These are phyloP conservation scores for Phyllotreta cruciferae DNA, from an alignment of 2,888 invertebrate genomes.

Conservation along the genomic window DNA sequence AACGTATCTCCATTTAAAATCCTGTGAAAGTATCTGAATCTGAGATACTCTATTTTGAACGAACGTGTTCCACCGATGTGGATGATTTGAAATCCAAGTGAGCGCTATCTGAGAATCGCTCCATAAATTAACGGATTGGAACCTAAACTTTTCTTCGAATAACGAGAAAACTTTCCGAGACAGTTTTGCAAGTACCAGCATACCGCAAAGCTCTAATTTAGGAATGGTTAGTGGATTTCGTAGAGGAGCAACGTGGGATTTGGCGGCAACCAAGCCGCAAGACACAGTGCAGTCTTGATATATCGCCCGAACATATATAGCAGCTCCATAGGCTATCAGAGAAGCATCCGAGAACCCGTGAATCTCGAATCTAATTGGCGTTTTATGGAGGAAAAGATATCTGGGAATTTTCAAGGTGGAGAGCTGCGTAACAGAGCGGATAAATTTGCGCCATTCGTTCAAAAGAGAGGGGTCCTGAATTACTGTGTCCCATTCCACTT, in stretches of 20 bases:
- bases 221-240: conserved; percentile 27
- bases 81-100: conserved; percentile 27
- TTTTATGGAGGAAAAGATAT: conserved; percentile 21
- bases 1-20: conserved; percentile 31
- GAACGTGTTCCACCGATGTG: conserved; percentile 32
- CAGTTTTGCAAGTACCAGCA: conserved; percentile 30
- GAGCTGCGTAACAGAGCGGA: conserved; percentile 11
- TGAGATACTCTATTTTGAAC: conserved; percentile 32
- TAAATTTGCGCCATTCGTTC: conserved; percentile 28
- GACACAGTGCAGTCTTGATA: conserved; percentile 8
- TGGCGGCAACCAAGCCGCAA: conserved; percentile 31
- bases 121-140: conserved; percentile 30
- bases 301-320: neutral
- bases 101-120: conserved; percentile 36
- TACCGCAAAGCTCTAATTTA: conserved; percentile 32
- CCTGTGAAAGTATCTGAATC: conserved; percentile 31
- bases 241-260: conserved; percentile 23
- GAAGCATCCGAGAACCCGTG: conserved; percentile 36
- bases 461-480: conserved; percentile 14
- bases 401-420: conserved; percentile 28
- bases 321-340: conserved; percentile 24
- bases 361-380: conserved; percentile 20
- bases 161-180: conserved; percentile 19
- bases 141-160: conserved; percentile 2
- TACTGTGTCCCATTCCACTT: conserved; percentile 32